Evolutionary conservation across 53 echinoderm and acorn worm species (phyloP).

Genomic region (Paracentrotus lividus): DNA sequence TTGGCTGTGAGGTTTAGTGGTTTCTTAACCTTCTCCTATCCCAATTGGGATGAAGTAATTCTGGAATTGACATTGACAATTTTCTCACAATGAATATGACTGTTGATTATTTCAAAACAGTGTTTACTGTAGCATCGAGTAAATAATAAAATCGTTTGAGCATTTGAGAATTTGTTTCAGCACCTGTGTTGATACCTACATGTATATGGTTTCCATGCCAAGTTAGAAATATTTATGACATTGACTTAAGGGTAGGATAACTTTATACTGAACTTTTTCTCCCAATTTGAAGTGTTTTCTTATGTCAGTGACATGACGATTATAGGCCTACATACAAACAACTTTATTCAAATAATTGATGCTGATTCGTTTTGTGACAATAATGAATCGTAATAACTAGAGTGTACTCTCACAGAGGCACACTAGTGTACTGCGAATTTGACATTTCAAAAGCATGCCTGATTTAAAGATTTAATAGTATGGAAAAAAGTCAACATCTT

Average conservation of each 20-base stretch:
- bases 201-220: no score
- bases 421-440: background rate
- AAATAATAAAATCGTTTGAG: background rate
- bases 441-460: background rate
- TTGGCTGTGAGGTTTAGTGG: constrained; percentile 18
- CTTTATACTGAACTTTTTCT: no score
- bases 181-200: no score
- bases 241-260: no score
- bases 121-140: background rate
- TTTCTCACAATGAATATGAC: background rate
- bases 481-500: background rate
- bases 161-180: no score
- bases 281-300: background rate
- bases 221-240: no score
- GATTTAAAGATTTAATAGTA: background rate
- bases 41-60: background rate
- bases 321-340: background rate
- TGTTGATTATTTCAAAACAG: background rate
- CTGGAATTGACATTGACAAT: background rate
- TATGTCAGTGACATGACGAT: background rate
- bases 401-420: constrained; percentile 34
- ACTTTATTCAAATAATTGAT: no score
- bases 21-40: constrained; percentile 29
- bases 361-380: no score
- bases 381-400: no score